Percentiles rank a stretch among this genome's conserved stretches.
These are phyloP conservation scores for Anneissia japonica DNA, from an alignment of 35 echinoderm and acorn worm genomes.

Conservation along the genomic window DNA sequence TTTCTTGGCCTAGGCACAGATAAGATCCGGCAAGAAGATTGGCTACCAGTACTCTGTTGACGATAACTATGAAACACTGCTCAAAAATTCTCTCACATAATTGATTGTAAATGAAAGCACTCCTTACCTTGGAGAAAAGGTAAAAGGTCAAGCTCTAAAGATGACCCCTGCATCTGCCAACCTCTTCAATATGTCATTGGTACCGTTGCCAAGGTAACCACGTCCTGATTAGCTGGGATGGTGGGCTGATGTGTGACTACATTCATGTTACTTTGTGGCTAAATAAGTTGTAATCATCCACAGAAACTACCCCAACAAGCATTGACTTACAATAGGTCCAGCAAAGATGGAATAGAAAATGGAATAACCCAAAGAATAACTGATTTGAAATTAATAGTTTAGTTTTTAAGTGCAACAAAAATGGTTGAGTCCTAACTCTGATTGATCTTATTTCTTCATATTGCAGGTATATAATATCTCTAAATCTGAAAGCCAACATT, in stretches of 20 bases:
- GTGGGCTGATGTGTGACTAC: neutral
- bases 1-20: neutral
- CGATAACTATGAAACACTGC: too few relatives aligned
- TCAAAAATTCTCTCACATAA: neutral
- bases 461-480: too few relatives aligned
- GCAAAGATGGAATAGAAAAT: neutral
- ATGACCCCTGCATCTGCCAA: neutral
- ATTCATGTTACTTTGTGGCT: neutral
- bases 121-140: neutral
- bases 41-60: neutral
- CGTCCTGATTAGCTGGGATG: neutral
- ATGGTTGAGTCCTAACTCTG: too few relatives aligned
- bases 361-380: neutral
- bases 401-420: too few relatives aligned
- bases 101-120: neutral
- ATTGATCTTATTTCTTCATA: too few relatives aligned
- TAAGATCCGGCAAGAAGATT: neutral
- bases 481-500: too few relatives aligned
- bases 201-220: neutral
- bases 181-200: neutral
- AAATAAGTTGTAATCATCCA: neutral
- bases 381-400: too few relatives aligned
- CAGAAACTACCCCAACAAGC: too few relatives aligned
- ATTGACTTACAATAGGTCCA: too few relatives aligned
- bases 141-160: neutral